Conservation (phyloP, 2,797 vertebrate species). For the Schizopygopsis malacanthus region DNA sequence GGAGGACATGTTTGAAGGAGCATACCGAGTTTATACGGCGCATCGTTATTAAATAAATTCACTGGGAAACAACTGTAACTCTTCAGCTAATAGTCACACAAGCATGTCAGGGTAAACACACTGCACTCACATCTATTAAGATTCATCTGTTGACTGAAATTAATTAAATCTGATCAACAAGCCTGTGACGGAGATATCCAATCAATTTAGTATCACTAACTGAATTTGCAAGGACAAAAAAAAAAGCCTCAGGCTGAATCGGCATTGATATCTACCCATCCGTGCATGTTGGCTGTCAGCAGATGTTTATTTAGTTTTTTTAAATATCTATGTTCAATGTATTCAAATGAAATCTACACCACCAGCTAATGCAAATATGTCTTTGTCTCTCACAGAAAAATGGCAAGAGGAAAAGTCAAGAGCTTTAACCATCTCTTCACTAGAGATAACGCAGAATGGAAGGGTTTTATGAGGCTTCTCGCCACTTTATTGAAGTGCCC, state of each 20-base stretch:
- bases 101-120: neutral
- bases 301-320: neutral
- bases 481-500: slow-evolving; percentile 53
- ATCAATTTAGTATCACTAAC: slow-evolving; percentile 43
- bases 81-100: slow-evolving; percentile 25
- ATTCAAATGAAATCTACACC: neutral
- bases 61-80: slow-evolving; percentile 1
- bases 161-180: slow-evolving; percentile 37
- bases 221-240: slow-evolving; percentile 29
- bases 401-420: neutral
- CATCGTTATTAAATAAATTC: slow-evolving; percentile 17
- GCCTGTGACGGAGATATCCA: slow-evolving; percentile 44
- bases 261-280: neutral
- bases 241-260: neutral
- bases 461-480: slow-evolving; percentile 48
- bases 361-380: neutral
- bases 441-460: slow-evolving; percentile 11
- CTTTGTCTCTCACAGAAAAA: neutral
- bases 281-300: neutral
- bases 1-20: neutral
- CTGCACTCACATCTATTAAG: slow-evolving; percentile 20
- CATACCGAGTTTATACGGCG: neutral
- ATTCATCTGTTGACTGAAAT: slow-evolving; percentile 24
- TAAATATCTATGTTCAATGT: neutral
- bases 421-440: slow-evolving; percentile 29